Percentiles rank a stretch among this genome's conserved stretches.
Evolutionary conservation across 2,113 vertebrate genomes (phyloP).

Genomic region (Hipposideros armiger): DNA sequence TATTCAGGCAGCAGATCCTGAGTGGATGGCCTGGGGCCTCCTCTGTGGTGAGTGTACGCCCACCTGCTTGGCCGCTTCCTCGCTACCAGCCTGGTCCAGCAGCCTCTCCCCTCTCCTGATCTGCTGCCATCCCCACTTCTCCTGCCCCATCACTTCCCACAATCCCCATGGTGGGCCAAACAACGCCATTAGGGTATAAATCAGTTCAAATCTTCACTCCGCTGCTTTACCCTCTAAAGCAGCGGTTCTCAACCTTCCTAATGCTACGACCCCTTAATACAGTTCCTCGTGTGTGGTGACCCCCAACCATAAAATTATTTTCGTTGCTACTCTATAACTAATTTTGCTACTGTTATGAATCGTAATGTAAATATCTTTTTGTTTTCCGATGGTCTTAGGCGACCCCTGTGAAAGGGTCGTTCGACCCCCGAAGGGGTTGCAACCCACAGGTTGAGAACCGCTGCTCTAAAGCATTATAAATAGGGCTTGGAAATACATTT

Average conservation of each 20-base stretch:
- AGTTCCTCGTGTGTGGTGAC: no score
- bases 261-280: no score
- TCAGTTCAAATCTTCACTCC: no score
- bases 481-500: not conserved
- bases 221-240: not conserved
- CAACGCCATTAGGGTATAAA: not conserved
- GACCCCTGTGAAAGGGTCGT: no score
- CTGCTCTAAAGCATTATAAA: not conserved
- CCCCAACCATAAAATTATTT: no score
- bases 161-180: not conserved
- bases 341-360: no score
- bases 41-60: fast-evolving
- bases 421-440: no score
- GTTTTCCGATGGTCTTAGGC: no score
- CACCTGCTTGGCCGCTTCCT: not conserved
- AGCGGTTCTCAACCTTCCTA: no score
- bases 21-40: not conserved
- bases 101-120: not conserved
- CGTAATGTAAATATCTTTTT: no score
- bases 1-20: not conserved
- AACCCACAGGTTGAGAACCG: no score
- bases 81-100: fast-evolving
- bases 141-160: not conserved
- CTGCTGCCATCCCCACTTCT: not conserved
- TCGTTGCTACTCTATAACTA: no score